phyloP scores from a whole-genome alignment of 2,113 vertebrate species.

The Elachura formosa region DNA sequence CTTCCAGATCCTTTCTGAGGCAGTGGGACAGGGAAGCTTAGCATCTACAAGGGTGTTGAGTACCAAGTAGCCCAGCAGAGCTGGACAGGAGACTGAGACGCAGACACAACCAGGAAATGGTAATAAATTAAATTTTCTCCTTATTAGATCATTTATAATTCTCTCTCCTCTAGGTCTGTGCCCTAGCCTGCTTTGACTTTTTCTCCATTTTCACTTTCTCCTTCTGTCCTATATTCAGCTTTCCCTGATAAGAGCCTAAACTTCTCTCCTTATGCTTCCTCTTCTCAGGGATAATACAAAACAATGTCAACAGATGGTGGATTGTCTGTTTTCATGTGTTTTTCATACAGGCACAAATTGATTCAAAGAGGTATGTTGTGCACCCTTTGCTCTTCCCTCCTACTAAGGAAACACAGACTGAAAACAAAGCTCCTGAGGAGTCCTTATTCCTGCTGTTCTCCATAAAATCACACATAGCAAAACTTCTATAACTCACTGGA shows the following conservation, averaged over 20 bases:
- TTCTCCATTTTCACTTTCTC: not conserved
- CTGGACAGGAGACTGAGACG: not conserved
- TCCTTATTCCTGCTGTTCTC: not conserved
- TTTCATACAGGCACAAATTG: not conserved
- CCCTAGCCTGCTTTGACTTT: not conserved
- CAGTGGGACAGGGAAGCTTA: rapidly evolving
- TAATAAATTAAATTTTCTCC: not conserved
- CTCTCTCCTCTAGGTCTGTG: not conserved
- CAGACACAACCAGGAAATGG: not conserved
- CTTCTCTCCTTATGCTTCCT: not conserved
- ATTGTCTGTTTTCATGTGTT: not conserved
- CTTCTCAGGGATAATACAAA: not conserved
- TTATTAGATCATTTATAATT: not conserved
- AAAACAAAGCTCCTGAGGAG: not conserved
- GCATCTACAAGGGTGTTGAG: not conserved
- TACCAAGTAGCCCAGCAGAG: not conserved
- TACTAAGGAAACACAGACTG: not conserved
- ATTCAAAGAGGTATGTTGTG: not conserved
- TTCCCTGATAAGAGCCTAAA: not conserved
- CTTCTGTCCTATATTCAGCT: not conserved
- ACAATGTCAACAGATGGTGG: not conserved
- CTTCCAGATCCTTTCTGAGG: not conserved
- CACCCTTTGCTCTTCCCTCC: not conserved
- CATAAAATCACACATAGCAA: not conserved
- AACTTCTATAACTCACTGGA: not conserved